These are phyloP conservation scores for Globia sparganii DNA, from an alignment of 2,888 invertebrate species.

Conservation along the genomic window DNA sequence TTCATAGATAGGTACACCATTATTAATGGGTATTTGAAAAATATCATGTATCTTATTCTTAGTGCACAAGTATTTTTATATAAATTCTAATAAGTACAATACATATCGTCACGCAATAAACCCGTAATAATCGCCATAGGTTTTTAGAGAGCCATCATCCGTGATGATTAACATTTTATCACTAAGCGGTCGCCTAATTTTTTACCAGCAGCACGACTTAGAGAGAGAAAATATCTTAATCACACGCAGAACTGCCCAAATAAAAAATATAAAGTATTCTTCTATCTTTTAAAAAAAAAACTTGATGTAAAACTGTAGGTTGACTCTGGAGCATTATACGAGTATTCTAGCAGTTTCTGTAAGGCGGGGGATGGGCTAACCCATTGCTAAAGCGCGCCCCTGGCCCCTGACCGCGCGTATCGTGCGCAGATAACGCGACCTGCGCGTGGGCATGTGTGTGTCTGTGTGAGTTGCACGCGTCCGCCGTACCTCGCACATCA, in stretches of 20 bases:
- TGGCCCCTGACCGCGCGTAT: conserved; percentile 71
- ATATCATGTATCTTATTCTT: not conserved
- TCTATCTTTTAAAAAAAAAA: not conserved
- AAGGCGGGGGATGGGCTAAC: conserved; percentile 48
- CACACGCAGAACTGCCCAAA: not conserved
- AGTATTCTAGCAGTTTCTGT: conserved; percentile 3
- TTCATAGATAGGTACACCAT: conserved; percentile 68
- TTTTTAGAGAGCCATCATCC: not conserved
- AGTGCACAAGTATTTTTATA: not conserved
- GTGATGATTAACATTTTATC: not conserved
- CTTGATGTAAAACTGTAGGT: not conserved
- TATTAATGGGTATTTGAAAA: conserved; percentile 10
- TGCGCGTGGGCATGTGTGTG: conserved; percentile 49
- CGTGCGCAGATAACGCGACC: conserved; percentile 70
- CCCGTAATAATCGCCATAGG: too few relatives aligned
- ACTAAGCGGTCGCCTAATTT: not conserved
- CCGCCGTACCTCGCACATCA: conserved; percentile 4
- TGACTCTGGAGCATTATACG: not conserved
- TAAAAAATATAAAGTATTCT: not conserved
- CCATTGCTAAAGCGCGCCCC: conserved; percentile 64
- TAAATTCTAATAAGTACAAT: not conserved
- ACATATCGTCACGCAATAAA: too few relatives aligned
- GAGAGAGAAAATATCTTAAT: not conserved
- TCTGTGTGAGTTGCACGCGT: conserved; percentile 46
- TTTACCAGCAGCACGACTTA: not conserved